Conservation (phyloP, 2,797 vertebrate species). For the Anguilla marmorata region DNA sequence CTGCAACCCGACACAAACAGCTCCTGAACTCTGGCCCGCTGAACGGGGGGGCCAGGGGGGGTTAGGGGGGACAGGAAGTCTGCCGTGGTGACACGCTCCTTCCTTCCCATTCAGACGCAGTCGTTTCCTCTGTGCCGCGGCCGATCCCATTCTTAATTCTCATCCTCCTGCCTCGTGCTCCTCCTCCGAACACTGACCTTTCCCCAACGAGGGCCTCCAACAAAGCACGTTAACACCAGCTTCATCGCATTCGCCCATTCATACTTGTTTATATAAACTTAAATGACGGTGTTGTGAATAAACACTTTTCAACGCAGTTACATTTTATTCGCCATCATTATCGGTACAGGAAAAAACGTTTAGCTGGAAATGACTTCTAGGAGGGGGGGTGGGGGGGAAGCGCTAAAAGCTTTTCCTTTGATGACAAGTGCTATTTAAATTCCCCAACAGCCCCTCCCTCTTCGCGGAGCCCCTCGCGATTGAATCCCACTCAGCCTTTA, state of each 20-base stretch:
- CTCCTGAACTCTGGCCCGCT: slow-evolving; percentile 12
- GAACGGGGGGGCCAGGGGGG: background rate
- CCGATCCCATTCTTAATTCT: background rate
- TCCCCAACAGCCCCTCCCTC: background rate
- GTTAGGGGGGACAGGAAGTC: background rate
- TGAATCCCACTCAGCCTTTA: background rate
- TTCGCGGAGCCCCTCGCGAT: background rate
- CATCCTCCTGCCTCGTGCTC: background rate
- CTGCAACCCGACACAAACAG: background rate
- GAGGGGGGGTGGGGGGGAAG: background rate
- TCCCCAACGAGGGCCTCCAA: background rate
- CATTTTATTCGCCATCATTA: background rate
- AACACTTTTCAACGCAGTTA: background rate
- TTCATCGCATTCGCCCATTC: background rate
- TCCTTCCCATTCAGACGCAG: slow-evolving; percentile 16
- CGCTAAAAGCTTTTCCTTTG: background rate
- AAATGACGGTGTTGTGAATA: background rate
- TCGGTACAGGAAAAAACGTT: background rate
- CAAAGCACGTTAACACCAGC: background rate
- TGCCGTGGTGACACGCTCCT: background rate
- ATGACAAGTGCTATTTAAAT: slow-evolving; percentile 12
- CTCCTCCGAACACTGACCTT: background rate
- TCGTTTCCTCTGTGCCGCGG: background rate
- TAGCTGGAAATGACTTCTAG: background rate
- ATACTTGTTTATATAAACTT: background rate